Evolutionary conservation across 2,113 vertebrate species (phyloP), one percentile per base, ranked within the genome.

Genomic region (Tor tambroides): DNA sequence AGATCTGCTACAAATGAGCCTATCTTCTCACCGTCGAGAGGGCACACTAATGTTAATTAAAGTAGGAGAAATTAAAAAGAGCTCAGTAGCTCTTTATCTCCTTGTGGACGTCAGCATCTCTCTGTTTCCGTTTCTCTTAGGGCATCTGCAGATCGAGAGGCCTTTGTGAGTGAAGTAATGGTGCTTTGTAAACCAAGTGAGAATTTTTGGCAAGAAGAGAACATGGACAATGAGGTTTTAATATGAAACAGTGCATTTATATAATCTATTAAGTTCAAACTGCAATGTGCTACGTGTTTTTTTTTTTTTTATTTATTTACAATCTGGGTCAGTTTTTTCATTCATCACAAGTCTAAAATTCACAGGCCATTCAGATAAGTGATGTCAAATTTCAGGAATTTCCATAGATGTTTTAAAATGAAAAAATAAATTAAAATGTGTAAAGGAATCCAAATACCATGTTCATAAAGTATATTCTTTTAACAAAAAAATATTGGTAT

Each of bases 31-130:
- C 41, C 38, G 86, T 80, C 41, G 21, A 43, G 63, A 82, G 87
- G 84, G 86, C 79, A 74, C 32, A 49, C 83, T 86, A 83, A 90
- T 86, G 86, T 88, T 92, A 90, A 91, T 91, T 90, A 87, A 90
- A 90, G 86, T 54, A 74, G 69, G 83, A 85, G 67, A 59, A 82
- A 87, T 83, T 88, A 92, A 88, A 89, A 92, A 91, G 89, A 87
- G 86, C 86, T 43, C 6, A 2, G 32, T 32, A 54, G 82, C 77
- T 80, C 63, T 89, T 89, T 75, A 81, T 89, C 86, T 85, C 35
- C 7, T 21, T 46, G 79, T 51, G 80, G 65, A 88, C n/a, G 6
- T 49, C 43, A 17, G n/a, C 38, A 49, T n/a, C 23, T 76, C 43
- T 49, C 23, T 15, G 5, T 49, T 26, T 69, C 28, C 7, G 65